Evolutionary conservation across 2,888 invertebrate genomes (phyloP), one percentile per base, ranked within the genome.

Genomic region (Lordiphosa fenestrarum): DNA sequence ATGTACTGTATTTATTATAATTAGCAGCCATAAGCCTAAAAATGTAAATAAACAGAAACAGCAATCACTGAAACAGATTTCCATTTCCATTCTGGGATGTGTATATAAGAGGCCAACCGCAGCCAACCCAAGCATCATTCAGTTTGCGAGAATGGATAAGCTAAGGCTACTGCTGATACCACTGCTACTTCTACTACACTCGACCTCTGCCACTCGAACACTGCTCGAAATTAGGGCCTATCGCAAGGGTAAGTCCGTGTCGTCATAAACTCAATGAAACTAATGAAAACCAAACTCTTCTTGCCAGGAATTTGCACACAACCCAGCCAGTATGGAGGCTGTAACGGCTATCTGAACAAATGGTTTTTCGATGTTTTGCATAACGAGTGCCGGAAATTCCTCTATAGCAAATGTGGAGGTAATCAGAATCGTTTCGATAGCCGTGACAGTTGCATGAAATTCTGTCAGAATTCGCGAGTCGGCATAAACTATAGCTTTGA

Each of bases 1-100:
- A 66, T 57, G 9, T 47, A 50, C 54, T 47, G 44, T 42, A 38
- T 58, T 38, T 74, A 73, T 78, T 78, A 65, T 64, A 76, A 44
- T 53, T 69, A 76, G 44, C 39, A 55, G 44, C 19, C 38, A 33
- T 65, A 63, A 60, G 63, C 56, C 38, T 64, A 77, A 66, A 53
- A 58, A 21, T 41, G 36, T 15, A 30, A 49, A 47, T 35, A 53
- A 46, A 37, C 23, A 38, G 36, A 50, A 40, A 53, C 9, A 44
- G 15, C 12, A 12, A 41, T 9, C 7, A 25, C 6, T 6, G 23
- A 25, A 12, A 40, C 21, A 10, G 10, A 21, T 10, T 6, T 30
- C 30, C 30, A 30, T 30, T 30, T 10, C 9, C 10, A 10, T 30
- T 30, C 30, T 1, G 4, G 10, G 3, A 30, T 4, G 4, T 30